phyloP scores from a whole-genome alignment of 2,113 vertebrate genomes.

The Neodon shergylaensis region DNA sequence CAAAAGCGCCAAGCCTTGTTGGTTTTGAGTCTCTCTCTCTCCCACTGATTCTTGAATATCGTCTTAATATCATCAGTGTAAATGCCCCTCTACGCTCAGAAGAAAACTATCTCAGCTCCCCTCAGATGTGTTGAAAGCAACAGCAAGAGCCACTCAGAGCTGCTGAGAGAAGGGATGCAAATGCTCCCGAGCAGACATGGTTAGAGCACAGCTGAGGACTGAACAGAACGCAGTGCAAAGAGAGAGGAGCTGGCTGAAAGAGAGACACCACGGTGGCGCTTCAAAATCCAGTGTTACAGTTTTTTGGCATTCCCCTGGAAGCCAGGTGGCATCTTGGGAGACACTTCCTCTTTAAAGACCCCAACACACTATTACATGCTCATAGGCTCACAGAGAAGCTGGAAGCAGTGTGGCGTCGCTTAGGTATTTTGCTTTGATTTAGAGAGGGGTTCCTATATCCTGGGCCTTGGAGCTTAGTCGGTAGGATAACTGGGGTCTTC shows the following conservation, averaged over 20 bases:
- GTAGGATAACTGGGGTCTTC: background rate
- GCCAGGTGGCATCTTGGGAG: conserved; percentile 75
- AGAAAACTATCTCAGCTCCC: background rate
- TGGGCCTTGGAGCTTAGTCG: background rate
- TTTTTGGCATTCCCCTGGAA: conserved; percentile 43
- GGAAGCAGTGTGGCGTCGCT: background rate
- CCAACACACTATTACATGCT: conserved; percentile 67
- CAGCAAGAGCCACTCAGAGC: background rate
- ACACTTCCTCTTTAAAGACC: conserved; percentile 63
- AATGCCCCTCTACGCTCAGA: background rate
- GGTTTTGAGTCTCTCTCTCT: background rate
- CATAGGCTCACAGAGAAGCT: conserved; percentile 16
- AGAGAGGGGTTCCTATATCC: background rate
- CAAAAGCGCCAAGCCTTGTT: background rate
- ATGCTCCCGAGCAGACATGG: too few species aligned
- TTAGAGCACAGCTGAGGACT: background rate
- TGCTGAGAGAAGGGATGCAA: background rate
- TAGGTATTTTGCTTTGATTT: background rate
- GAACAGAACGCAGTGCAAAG: background rate
- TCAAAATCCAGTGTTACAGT: background rate
- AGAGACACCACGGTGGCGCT: too few species aligned
- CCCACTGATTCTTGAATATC: background rate
- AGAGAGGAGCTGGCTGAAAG: background rate
- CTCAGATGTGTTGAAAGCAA: background rate
- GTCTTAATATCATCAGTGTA: background rate